Evolutionary conservation across 2,888 invertebrate genomes (phyloP).

Genomic region (Monoplex corrugatus): DNA sequence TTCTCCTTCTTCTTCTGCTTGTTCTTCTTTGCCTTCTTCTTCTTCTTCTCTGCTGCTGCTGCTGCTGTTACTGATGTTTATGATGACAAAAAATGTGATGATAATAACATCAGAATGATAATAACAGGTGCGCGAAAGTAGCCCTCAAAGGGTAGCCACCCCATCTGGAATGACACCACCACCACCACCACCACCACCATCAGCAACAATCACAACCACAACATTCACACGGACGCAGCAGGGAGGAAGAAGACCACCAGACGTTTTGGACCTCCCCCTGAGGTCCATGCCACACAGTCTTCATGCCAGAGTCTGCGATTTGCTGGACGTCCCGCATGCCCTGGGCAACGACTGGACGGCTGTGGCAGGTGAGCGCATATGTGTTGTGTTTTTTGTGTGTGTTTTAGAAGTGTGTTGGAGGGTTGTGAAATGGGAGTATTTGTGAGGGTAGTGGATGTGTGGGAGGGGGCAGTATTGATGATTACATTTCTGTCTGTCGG

Average conservation of each 20-base stretch:
- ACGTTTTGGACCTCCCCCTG: background rate
- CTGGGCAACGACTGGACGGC: slow-evolving; percentile 62
- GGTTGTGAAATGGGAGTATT: background rate
- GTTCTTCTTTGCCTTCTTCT: too few species aligned
- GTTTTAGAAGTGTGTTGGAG: background rate
- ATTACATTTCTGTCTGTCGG: background rate
- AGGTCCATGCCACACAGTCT: slow-evolving; percentile 58
- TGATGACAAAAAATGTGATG: too few species aligned
- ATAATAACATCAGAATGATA: too few species aligned
- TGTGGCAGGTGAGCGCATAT: slow-evolving; percentile 60
- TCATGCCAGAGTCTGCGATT: slow-evolving; percentile 60
- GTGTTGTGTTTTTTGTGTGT: background rate
- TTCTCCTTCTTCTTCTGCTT: too few species aligned
- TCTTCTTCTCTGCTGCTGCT: background rate
- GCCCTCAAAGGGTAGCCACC: background rate
- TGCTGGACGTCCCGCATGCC: slow-evolving; percentile 56
- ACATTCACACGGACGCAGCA: too few species aligned
- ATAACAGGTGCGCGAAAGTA: background rate
- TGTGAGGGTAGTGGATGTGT: background rate
- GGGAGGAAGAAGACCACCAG: too few species aligned
- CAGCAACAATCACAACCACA: too few species aligned
- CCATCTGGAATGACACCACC: background rate
- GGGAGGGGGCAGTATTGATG: background rate
- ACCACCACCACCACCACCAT: too few species aligned
- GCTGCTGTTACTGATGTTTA: too few species aligned